Base-by-base conservation (phyloP, 2,113 vertebrate species). In the Lates calcarifer region DNA sequence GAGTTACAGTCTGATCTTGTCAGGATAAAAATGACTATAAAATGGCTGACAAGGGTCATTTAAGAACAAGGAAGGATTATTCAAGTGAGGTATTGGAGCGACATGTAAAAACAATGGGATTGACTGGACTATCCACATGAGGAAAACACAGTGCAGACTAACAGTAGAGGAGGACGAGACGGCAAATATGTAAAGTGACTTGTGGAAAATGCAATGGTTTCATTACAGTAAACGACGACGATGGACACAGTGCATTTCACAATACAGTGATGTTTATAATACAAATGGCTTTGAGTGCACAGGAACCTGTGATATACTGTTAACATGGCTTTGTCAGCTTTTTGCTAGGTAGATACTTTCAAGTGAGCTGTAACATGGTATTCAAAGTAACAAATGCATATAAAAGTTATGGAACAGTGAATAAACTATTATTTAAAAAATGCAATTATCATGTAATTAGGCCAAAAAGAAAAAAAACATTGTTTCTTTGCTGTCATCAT, bases 201-300 rank as follows among this genome's bases (percentile, higher is more conserved):
- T 1, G 51, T 84, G 83, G 71, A 78, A 88, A 90, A 88, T 72
- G 72, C 60, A 77, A 84, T 24, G 45, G 8, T 89, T 83, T 84
- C 73, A 41, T 78, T 61, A 88, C 22, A 66, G 79, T 91, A 92
- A 89, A 92, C 76, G 61, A 69, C 58, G 60, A 89, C 51, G 71
- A 88, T 39, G 35, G 74, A 89, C 82, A 82, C 65, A 89, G 77
- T 86, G 90, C 79, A 83, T 87, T 77, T 89, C n/a, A 90, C 73
- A 63, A 84, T 83, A 91, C 85, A 87, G 68, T 78, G 67, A 84
- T 83, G 79, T 31, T 77, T 87, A 88, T 81, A 90, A 91, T 82
- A 93, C 87, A 90, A 90, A 91, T 93, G 91, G 90, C 89, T 90
- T 92, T 20, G 78, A 87, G 79, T 78, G 87, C 83, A 90, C 85